Conservation (phyloP, 2,888 invertebrate species). For the Chymomyza caudatula region DNA sequence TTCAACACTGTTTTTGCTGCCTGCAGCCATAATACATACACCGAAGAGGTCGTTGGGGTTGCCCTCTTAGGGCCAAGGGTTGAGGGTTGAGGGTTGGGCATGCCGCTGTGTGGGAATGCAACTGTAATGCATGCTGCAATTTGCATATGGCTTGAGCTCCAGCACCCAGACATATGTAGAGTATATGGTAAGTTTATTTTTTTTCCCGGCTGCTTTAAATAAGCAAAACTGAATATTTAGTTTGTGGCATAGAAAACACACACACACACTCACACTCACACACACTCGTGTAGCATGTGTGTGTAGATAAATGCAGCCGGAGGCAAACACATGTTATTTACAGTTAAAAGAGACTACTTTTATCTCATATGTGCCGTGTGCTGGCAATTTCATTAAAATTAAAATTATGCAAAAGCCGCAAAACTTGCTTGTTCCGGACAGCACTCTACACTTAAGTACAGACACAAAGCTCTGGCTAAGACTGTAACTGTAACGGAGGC, state of each 20-base stretch:
- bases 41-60: constrained; percentile 4
- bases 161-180: not conserved
- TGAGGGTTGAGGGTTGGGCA: constrained; percentile 4
- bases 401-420: constrained; percentile 44
- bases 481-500: not conserved
- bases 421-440: not conserved
- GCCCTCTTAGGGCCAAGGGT: constrained; percentile 25
- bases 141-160: not conserved
- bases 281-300: not conserved
- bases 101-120: not conserved
- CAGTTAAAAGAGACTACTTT: constrained; percentile 6
- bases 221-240: constrained; percentile 35
- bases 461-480: constrained; percentile 12
- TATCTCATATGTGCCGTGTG: constrained; percentile 6
- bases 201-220: not conserved
- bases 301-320: not conserved
- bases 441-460: constrained; percentile 36
- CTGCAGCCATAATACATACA: not conserved
- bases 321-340: not conserved
- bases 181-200: not conserved
- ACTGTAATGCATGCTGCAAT: not conserved
- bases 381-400: constrained; percentile 59
- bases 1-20: constrained; percentile 23
- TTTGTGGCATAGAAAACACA: constrained; percentile 12
- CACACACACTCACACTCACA: no score